Conservation (phyloP, 2,888 invertebrate genomes). For the Fragum sueziense region DNA sequence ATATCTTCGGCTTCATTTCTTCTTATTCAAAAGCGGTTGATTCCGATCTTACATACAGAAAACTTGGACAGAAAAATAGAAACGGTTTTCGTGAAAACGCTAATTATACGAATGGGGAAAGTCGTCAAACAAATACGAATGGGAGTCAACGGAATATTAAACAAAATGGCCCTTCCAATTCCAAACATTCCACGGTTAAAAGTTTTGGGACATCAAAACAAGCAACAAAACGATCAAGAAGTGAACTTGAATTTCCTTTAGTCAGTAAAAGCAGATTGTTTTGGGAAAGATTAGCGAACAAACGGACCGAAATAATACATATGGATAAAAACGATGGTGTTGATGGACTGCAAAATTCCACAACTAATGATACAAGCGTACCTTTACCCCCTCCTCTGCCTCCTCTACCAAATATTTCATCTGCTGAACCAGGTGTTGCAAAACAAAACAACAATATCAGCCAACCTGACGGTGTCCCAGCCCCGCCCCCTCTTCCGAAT, state of each 20-base stretch:
- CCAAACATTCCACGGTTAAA: background rate
- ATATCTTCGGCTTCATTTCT: constrained; percentile 43
- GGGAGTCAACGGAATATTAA: background rate
- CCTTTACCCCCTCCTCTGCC: background rate
- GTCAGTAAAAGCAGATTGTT: constrained; percentile 51
- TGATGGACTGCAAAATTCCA: background rate
- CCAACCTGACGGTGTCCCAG: too few species aligned
- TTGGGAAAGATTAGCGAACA: constrained; percentile 48
- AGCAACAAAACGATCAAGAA: constrained; percentile 7
- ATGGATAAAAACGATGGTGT: constrained; percentile 3
- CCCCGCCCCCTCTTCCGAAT: background rate
- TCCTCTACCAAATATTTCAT: background rate
- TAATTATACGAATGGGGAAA: background rate
- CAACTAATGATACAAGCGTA: background rate
- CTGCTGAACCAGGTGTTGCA: background rate
- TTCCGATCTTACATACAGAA: constrained; percentile 1
- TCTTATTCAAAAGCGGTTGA: background rate
- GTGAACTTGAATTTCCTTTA: constrained; percentile 17
- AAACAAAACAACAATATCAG: too few species aligned
- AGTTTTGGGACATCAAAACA: background rate
- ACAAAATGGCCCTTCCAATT: background rate
- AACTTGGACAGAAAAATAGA: background rate
- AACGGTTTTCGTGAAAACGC: background rate
- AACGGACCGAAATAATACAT: constrained; percentile 39
- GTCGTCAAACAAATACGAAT: background rate